Evolutionary conservation across 2,888 invertebrate genomes (phyloP), one percentile per base, ranked within the genome.

Genomic region (Andrena minutula): DNA sequence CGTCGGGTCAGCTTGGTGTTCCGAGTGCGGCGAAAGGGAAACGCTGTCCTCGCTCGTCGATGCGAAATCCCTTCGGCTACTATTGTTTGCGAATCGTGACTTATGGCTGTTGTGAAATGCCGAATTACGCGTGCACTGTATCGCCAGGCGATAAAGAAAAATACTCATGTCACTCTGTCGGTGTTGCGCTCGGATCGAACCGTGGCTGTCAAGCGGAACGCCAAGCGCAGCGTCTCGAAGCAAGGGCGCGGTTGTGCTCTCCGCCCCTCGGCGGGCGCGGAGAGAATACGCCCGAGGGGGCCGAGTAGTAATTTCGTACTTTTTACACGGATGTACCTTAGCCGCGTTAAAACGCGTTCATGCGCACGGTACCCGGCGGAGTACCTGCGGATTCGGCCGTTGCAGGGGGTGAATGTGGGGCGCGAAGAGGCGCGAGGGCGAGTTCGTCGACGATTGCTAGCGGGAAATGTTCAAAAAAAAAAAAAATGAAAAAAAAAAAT

Each of bases 291-390:
- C 63, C 63, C 41, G 51, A 20, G 49, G 49, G 41, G 41, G 6
- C 26, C 58, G 53, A 32, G 49, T 61, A 74, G 68, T 74, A 79
- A 81, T 81, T 81, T 81, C 81, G 69, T 81, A 81, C 70, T 81
- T 81, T 78, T 79, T 81, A 80, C 83, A 75, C 75, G 69, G 35
- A 64, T 68, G 72, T 65, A 76, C 76, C 66, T 70, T 83, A 61
- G 79, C 61, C 71, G 74, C 73, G 75, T 68, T 68, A 26, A 68
- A 63, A 63, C 73, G 83, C 68, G 51, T 70, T 49, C 66, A 64
- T 66, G 47, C 56, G 8, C 23, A 64, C 26, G 75, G 64, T 85
- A 66, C 79, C 26, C 61, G 71, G 26, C 10, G 32, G 51, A 35
- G 66, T 56, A 74, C 61, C 75, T 75, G 75, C 30, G 30, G 66